Conservation (phyloP, 2,113 vertebrate genomes). For the Todiramphus chloris region DNA sequence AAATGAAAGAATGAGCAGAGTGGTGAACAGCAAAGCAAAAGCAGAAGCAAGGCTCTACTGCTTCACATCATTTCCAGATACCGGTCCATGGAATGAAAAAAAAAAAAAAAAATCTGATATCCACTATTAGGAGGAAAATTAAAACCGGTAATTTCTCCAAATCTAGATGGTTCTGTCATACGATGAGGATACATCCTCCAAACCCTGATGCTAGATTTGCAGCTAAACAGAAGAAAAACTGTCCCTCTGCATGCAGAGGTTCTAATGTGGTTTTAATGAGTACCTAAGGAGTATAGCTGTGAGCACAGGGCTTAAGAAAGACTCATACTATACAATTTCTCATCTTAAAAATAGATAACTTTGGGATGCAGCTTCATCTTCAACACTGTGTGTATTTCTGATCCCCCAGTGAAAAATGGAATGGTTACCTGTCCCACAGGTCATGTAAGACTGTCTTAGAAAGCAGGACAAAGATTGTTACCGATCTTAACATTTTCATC, state of each 20-base stretch:
- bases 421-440: background rate
- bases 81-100: background rate
- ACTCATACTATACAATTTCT: background rate
- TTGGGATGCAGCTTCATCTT: background rate
- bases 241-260: background rate
- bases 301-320: background rate
- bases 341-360: background rate
- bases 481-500: background rate
- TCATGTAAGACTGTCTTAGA: background rate
- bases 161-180: background rate
- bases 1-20: background rate
- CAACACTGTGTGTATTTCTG: background rate
- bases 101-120: background rate
- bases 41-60: background rate
- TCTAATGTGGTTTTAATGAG: background rate
- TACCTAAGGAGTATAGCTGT: background rate
- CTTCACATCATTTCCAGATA: background rate
- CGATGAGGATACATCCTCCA: background rate
- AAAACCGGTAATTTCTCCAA: background rate
- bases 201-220: background rate
- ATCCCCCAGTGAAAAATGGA: background rate
- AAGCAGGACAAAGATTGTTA: background rate
- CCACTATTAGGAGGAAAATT: background rate
- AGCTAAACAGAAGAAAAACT: background rate
- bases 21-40: background rate